Evolutionary conservation across 2,888 invertebrate species (phyloP).

Genomic region (Lasius platythorax): DNA sequence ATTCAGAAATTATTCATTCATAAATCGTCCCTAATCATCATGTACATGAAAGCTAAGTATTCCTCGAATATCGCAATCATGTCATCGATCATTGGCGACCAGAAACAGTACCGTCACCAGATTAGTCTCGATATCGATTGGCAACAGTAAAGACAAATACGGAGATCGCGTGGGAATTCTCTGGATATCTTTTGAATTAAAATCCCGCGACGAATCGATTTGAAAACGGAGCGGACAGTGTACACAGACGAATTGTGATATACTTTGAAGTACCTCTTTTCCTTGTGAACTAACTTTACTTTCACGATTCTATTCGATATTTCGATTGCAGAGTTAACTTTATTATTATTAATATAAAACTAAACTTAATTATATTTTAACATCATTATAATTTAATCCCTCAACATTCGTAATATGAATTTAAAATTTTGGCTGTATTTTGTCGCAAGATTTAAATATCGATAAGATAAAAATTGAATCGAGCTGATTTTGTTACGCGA

Average conservation of each 20-base stretch:
- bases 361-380: background rate
- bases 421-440: background rate
- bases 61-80: background rate
- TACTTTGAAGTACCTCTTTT: background rate
- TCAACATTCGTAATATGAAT: background rate
- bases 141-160: background rate
- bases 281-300: conserved; percentile 6
- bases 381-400: conserved; percentile 19
- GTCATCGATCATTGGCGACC: background rate
- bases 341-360: background rate
- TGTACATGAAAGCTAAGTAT: background rate
- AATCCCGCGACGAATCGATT: conserved; percentile 32
- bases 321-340: conserved; percentile 1
- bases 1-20: background rate
- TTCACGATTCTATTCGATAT: background rate
- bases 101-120: background rate
- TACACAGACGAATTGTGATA: conserved; percentile 11
- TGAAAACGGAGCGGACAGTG: background rate
- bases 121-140: conserved; percentile 8
- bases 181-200: conserved; percentile 28
- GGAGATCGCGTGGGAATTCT: background rate
- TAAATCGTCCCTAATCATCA: too few species aligned
- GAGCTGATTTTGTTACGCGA: background rate
- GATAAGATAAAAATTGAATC: conserved; percentile 19
- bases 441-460: background rate